Percentiles rank a stretch among this genome's conserved stretches.
These are phyloP conservation scores for Rousettus leschenaultii DNA, from an alignment of 2,113 vertebrate species.

Conservation along the genomic window DNA sequence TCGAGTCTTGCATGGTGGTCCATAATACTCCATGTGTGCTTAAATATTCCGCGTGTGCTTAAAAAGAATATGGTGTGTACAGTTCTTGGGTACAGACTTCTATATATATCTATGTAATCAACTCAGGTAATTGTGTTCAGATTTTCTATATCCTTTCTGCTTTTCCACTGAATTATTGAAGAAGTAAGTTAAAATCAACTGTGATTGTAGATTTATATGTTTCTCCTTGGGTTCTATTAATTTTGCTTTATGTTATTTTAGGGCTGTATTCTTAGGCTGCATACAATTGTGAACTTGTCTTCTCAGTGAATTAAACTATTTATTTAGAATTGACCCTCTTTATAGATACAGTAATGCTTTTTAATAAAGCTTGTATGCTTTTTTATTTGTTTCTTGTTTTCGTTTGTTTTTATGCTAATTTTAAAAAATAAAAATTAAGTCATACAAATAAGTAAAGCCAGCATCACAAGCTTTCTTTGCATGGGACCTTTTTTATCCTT, in stretches of 20 bases:
- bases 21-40: not conserved
- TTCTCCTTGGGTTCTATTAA: not conserved
- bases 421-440: too few relatives aligned
- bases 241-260: not conserved
- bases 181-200: not conserved
- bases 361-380: not conserved
- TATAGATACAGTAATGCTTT: not conserved
- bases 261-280: not conserved
- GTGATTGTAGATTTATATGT: not conserved
- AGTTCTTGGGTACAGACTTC: not conserved
- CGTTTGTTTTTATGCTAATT: too few relatives aligned
- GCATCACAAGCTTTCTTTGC: not conserved
- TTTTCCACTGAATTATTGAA: not conserved
- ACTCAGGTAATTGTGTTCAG: not conserved
- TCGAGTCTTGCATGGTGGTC: not conserved
- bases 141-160: not conserved
- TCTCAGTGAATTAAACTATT: not conserved
- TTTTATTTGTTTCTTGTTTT: not conserved
- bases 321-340: not conserved
- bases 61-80: not conserved
- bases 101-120: not conserved
- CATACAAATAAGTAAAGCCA: too few relatives aligned
- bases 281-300: not conserved
- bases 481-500: not conserved
- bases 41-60: not conserved